Evolutionary conservation across 2,113 vertebrate species (phyloP), one percentile per base, ranked within the genome.

Genomic region (Xenotilapia flavipinnis): DNA sequence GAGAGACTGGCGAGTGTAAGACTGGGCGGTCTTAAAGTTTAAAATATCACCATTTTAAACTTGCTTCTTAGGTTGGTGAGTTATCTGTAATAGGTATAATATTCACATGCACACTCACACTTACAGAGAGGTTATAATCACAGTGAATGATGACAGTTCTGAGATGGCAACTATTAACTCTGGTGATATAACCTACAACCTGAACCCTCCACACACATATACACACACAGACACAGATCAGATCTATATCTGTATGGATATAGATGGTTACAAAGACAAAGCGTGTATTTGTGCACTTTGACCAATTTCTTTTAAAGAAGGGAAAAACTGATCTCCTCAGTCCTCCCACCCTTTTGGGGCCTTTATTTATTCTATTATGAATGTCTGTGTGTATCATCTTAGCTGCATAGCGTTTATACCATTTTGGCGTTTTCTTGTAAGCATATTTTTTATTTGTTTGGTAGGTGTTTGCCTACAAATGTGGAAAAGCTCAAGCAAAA

Each of bases 111-210:
- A 8, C 19, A 40, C 60, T 38, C 62, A 40, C 33, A 38, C 62
- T 94, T 96, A 95, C 93, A 94, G 91, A 88, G 94, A 91, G 95
- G 95, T 96, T 94, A 54, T 60, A 92, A 96, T 95, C 95, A 92
- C 83, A 87, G 93, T 95, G 94, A 96, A 95, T 93, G 93, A 94
- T 94, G 94, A 89, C 86, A 94, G 91, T 92, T 70, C 87, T 90
- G 88, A 93, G 92, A 92, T 94, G 86, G 82, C 93, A 92, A 90
- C 93, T 91, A 92, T 95, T 94, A 94, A 91, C 89, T 51, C 87
- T 94, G 89, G 86, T 85, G 53, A 75, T 92, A 91, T 85, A 85
- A 90, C 77, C 75, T 88, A 55, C 81, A 81, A 77, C 79, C 81
- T 36, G 28, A 40, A 54, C n/a, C 4, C 60, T 47, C 12, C 31